Evolutionary conservation across 2,797 vertebrate species (phyloP).

Genomic region (Trachurus trachurus): DNA sequence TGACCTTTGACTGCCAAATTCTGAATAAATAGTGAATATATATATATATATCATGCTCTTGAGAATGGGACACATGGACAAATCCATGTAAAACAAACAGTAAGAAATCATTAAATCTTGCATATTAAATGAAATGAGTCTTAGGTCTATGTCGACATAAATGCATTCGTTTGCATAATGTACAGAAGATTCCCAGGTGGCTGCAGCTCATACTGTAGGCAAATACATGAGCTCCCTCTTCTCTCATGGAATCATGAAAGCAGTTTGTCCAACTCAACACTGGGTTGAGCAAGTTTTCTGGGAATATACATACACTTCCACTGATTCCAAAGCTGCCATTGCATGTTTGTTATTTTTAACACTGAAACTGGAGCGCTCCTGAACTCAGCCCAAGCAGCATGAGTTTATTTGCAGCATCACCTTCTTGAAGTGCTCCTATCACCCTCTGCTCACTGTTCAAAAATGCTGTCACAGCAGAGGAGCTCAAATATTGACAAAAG

Average conservation of each 20-base stretch:
- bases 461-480: slow-evolving; percentile 38
- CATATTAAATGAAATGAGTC: slow-evolving; percentile 28
- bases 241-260: slow-evolving; percentile 2
- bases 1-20: too few relatives aligned
- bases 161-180: slow-evolving; percentile 30
- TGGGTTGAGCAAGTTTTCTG: neutral
- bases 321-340: slow-evolving; percentile 4
- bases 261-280: neutral
- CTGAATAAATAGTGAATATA: too few relatives aligned
- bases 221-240: neutral
- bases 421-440: slow-evolving; percentile 30
- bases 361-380: slow-evolving; percentile 17
- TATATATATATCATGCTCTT: too few relatives aligned
- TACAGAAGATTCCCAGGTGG: neutral
- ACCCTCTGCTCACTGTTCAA: slow-evolving; percentile 26
- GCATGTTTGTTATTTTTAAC: slow-evolving; percentile 23
- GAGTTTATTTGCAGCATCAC: slow-evolving; percentile 49
- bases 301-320: neutral
- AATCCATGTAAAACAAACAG: slow-evolving; percentile 25
- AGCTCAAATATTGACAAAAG: slow-evolving; percentile 53
- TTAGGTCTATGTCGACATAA: slow-evolving; percentile 32
- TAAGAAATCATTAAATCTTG: slow-evolving; percentile 24
- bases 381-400: slow-evolving; percentile 13
- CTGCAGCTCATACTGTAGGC: neutral
- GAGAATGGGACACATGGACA: too few relatives aligned